Evolutionary conservation across 2,888 invertebrate genomes (phyloP), one percentile per base, ranked within the genome.

Genomic region (Andrena flavipes): DNA sequence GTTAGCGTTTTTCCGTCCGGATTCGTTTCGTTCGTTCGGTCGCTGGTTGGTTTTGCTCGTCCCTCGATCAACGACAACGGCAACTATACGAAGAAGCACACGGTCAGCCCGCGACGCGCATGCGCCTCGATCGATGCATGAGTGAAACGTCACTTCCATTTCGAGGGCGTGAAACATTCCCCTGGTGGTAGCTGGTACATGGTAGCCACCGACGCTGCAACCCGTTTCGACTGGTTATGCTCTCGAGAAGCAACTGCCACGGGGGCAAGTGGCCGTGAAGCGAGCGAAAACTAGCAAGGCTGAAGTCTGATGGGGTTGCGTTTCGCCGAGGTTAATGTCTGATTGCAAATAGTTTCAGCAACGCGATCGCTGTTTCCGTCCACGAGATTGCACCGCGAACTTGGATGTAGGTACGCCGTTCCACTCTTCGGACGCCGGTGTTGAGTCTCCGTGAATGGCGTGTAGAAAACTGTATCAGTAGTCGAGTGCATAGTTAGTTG

Each of bases 261-360:
- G 20, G 51, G 59, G 75, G 60, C 42, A 42, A 42, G 42, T 42
- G 76, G 78, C 72, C 72, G 63, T 30, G 59, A 26, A 35, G 65
- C 65, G 64, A 49, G 49, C 67, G 69, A 65, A 62, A 54, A 63
- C 60, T 76, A 10, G 67, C 74, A 73, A 72, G 59, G 65, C 74
- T 72, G 76, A 60, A 74, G 71, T 74, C 76, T 79, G 68, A 74
- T 56, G 74, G 79, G 74, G 42, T 42, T 51, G 83, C 71, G 73
- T 76, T 77, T 77, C 78, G 71, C 65, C 73, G 79, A 87, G 84
- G 84, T 89, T 86, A 89, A 90, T 90, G 89, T 89, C 20, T 30
- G 62, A 26, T 87, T 88, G 84, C 86, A 89, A 89, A 91, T 91
- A 90, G 91, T 91, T 90, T 88, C 88, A 90, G 89, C 86, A 90